Conservation (phyloP, 2,888 invertebrate species). For the Perdita meconis region DNA sequence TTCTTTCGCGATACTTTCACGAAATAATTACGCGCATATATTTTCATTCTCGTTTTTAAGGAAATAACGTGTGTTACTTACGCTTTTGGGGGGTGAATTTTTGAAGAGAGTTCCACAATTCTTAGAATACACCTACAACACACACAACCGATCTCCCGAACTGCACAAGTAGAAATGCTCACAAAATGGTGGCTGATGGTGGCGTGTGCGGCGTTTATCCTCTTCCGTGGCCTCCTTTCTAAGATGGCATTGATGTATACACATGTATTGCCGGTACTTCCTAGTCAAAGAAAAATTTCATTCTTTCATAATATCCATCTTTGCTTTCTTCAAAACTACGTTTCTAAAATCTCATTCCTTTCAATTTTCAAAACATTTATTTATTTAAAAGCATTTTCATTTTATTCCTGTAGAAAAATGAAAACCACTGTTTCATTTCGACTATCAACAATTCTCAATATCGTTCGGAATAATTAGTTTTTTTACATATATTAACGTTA, state of each 20-base stretch:
- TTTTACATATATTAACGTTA: not conserved
- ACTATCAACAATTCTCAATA: too few relatives aligned
- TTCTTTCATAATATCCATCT: not conserved
- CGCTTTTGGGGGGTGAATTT: constrained; percentile 24
- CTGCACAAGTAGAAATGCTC: constrained; percentile 75
- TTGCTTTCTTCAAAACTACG: not conserved
- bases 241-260: constrained; percentile 55
- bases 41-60: constrained; percentile 2
- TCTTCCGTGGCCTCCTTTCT: constrained; percentile 58
- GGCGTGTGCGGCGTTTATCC: constrained; percentile 56
- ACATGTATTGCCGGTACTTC: constrained; percentile 37
- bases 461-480: not conserved
- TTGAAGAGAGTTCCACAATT: constrained; percentile 6
- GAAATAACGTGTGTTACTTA: constrained; percentile 43
- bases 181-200: constrained; percentile 74
- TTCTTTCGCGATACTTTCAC: not conserved
- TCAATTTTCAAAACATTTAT: constrained; percentile 2
- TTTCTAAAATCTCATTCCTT: not conserved
- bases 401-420: not conserved
- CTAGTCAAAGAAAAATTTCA: constrained; percentile 48
- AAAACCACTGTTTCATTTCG: not conserved
- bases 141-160: constrained; percentile 62
- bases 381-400: not conserved
- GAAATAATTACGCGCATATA: not conserved
- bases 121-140: too few relatives aligned